Percentiles rank a stretch among this genome's conserved stretches.
Evolutionary conservation across 2,888 invertebrate genomes (phyloP).

Genomic region (Drosophila infuscata): DNA sequence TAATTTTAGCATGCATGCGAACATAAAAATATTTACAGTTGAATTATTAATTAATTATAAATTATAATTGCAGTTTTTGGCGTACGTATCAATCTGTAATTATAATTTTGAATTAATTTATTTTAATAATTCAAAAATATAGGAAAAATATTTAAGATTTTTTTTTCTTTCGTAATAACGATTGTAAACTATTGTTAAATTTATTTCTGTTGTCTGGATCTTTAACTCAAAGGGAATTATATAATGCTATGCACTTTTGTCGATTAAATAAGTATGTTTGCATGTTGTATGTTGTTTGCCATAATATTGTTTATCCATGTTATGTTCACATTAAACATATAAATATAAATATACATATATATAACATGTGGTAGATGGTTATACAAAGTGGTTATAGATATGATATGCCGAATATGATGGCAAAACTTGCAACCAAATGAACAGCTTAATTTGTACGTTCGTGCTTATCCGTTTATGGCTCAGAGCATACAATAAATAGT

Average conservation of each 20-base stretch:
- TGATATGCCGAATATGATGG: slow-evolving; percentile 15
- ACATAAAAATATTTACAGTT: neutral
- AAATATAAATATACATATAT: neutral
- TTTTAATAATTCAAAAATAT: too few relatives aligned
- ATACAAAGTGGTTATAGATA: slow-evolving; percentile 2
- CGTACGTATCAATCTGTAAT: too few relatives aligned
- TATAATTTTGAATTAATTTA: too few relatives aligned
- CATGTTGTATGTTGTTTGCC: neutral
- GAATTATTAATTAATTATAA: neutral
- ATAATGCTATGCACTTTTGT: neutral
- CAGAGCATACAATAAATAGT: slow-evolving; percentile 47
- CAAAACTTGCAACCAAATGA: slow-evolving; percentile 31
- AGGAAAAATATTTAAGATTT: neutral
- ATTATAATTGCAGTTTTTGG: too few relatives aligned
- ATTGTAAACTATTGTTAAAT: neutral
- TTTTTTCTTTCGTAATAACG: neutral
- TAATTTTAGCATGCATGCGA: neutral
- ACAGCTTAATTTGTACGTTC: slow-evolving; percentile 52
- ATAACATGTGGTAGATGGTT: slow-evolving; percentile 1
- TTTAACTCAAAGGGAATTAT: neutral
- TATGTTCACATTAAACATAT: neutral
- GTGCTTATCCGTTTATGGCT: slow-evolving; percentile 54
- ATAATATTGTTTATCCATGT: slow-evolving; percentile 1
- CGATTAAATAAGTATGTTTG: neutral
- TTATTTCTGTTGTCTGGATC: neutral